Evolutionary conservation across 2,888 invertebrate species (phyloP).

Genomic region (Ichneumoninae sp.): DNA sequence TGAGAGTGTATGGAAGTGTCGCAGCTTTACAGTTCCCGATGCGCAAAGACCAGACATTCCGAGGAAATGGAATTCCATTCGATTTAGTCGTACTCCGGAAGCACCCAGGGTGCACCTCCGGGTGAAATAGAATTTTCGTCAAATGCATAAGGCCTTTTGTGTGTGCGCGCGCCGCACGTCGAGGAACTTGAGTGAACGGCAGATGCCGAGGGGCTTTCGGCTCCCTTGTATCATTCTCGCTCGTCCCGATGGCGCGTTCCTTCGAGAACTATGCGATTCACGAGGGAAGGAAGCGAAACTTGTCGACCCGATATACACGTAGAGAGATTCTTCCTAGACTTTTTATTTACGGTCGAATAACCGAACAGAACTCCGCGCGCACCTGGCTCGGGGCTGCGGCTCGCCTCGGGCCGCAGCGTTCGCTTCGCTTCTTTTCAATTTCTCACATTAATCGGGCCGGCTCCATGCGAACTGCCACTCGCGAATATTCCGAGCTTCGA

Average conservation of each 20-base stretch:
- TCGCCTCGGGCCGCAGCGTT: not conserved
- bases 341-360: constrained; percentile 17
- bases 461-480: not conserved
- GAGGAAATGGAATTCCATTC: not conserved
- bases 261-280: constrained; percentile 1
- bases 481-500: not conserved
- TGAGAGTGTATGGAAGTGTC: not conserved
- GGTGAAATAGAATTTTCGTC: constrained; percentile 10
- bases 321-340: constrained; percentile 4
- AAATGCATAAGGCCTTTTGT: not conserved
- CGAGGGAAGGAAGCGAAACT: constrained; percentile 22
- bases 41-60: not conserved
- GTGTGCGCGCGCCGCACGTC: not conserved
- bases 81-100: not conserved
- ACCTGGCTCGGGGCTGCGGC: constrained; percentile 1
- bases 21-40: not conserved
- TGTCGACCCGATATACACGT: not conserved
- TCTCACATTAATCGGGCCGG: not conserved
- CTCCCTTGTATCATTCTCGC: not conserved
- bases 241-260: not conserved
- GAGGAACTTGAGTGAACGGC: not conserved
- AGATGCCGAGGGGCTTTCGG: not conserved
- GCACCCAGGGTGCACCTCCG: not conserved
- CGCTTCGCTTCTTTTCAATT: constrained; percentile 21
- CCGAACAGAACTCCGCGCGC: constrained; percentile 2